Base-by-base conservation (phyloP, 2,888 invertebrate species). In the Synergus itoensis region DNA sequence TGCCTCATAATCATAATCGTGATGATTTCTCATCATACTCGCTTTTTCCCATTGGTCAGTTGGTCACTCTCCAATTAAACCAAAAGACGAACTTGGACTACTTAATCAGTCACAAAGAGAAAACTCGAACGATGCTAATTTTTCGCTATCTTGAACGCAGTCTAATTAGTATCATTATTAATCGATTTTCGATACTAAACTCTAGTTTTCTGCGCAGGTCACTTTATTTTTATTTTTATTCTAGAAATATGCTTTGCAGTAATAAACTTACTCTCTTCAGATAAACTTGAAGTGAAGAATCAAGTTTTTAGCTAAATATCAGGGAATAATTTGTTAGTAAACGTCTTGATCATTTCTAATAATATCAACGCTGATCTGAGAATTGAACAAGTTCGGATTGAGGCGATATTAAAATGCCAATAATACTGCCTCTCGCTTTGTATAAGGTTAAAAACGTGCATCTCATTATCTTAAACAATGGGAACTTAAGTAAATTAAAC, bases 101-200 rank as follows among this genome's bases (percentile, higher is more conserved):
- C 69, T 73, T 73, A 48, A 53, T 73, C 69, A 69, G 28, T 69
- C 28, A 73, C 48, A n/a, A 73, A 73, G 69, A 73, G 69, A 53
- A 73, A 73, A 73, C 16, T 12, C 9, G 8, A 45, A 67, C 45
- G 28, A 67, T 67, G n/a, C 48, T 53, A 73, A 28, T 73, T 45
- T 48, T 36, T 2, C 21, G 14, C 69, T 45, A 16, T 53, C 48
- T 53, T n/a, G 69, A 73, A 36, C 18, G 11, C 16, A 45, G 21
- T 73, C 28, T 11, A 48, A 48, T 69, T 28, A 48, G 0, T 69
- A 53, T 53, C 36, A 36, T 36, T 36, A 36, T 36, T 36, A 36
- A 36, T 36, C 69, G 16, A 69, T 69, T 69, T 69, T 48, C 36
- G 14, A 48, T 36, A 53, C 16, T 69, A 48, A 69, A 14, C 5